Conservation (phyloP, 2,888 invertebrate genomes). For the Parnassius glacialis region DNA sequence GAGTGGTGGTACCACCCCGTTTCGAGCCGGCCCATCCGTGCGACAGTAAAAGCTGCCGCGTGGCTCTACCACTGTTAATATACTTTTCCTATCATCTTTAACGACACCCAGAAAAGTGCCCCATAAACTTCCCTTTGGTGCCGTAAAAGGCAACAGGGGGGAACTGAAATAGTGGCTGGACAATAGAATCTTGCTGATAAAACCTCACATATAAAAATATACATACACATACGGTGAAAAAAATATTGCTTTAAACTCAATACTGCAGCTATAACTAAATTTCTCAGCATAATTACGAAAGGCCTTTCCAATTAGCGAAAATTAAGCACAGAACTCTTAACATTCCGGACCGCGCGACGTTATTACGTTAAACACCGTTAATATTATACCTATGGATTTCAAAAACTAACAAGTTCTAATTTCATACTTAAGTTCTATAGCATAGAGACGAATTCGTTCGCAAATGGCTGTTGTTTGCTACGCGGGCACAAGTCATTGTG, state of each 20-base stretch:
- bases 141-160: too few relatives aligned
- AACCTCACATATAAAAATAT: too few relatives aligned
- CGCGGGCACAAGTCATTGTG: conserved; percentile 53
- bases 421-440: conserved; percentile 27
- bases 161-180: too few relatives aligned
- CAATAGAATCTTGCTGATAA: too few relatives aligned
- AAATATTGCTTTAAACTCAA: background rate
- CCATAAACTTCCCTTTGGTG: too few relatives aligned
- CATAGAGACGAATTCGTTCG: conserved; percentile 33
- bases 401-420: conserved; percentile 26
- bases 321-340: conserved; percentile 28
- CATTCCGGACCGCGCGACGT: conserved; percentile 32
- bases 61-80: too few relatives aligned
- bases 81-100: too few relatives aligned
- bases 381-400: conserved; percentile 34
- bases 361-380: conserved; percentile 55
- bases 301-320: conserved; percentile 30
- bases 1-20: too few relatives aligned
- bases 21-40: too few relatives aligned
- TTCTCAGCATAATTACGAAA: conserved; percentile 18
- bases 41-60: too few relatives aligned
- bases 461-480: conserved; percentile 38
- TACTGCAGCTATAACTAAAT: background rate
- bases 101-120: too few relatives aligned
- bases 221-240: too few relatives aligned